Evolutionary conservation across 2,888 invertebrate genomes (phyloP), one percentile per base, ranked within the genome.

Genomic region (Penaeus monodon): DNA sequence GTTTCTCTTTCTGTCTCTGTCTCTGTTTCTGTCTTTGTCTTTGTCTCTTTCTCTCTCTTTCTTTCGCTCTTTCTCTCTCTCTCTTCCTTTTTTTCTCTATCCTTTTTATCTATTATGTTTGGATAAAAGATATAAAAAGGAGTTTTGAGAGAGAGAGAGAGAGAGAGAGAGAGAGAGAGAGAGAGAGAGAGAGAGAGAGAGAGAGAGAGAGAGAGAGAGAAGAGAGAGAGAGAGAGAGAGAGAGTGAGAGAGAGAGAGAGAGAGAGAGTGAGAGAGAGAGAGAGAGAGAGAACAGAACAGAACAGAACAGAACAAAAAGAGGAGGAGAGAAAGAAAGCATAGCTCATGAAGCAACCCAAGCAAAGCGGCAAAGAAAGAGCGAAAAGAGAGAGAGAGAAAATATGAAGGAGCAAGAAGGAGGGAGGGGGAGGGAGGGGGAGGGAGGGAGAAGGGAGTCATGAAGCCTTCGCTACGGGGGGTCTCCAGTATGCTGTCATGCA

Each of bases 161-260:
- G 49, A 78, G 78, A 22, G 78, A 78, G 78, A 78, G 78, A 8
- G 78, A 57, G 7, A 10, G 78, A 7, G 57, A n/a, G 20, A 4
- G 14, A 10, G 65, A 10, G 65, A 4, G 80, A 44, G 64, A 44
- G 38, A 27, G 80, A 14, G 65, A n/a, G 80, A 14, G 63, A 63
- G 17, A 4, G 29, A 44, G 68, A 33, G 38, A 66, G 65, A 44
- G 44, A 14, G 6, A 29, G 44, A 66, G 65, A 66, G 8, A 66
- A n/a, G n/a, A n/a, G 49, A 44, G 49, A 78, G 78, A 22, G 78
- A 78, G 78, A 78, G 78, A 8, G 78, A 57, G 7, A 10, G 78
- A 7, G 57, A n/a, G 20, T 0, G 14, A 10, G 65, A 10, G 65
- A 4, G 80, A 44, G 64, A 44, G 38, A 27, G 80, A 14, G 65